Base-by-base conservation (phyloP, 2,113 vertebrate genomes). In the Lepus europaeus region DNA sequence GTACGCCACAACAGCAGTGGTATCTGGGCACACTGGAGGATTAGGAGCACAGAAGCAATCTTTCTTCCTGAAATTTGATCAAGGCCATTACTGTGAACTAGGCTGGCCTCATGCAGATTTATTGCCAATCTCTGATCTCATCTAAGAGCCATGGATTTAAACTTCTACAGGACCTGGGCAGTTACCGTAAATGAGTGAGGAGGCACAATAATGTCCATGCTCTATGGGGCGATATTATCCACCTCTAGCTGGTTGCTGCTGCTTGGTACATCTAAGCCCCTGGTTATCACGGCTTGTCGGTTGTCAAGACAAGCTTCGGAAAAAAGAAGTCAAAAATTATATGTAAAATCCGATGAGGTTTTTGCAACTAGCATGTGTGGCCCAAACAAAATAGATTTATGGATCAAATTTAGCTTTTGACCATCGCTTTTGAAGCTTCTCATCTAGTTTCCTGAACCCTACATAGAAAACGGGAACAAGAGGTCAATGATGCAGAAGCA, bases 41-140 rank as follows among this genome's bases (percentile, higher is more conserved):
- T 79, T 19, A n/a, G 19, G 14, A n/a, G 20, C 25, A 66, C 3
- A 70, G 45, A 95, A 90, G 39, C 19, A 51, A 29, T 31, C 16
- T 85, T 72, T 73, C 27, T 79, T 95, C 25, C 53, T 59, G 33
- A 82, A 81, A 87, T 79, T 45, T 56, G n/a, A 77, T 78, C 1
- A 70, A 86, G 27, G 9, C 3, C 45, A 19, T 64, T 64, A 45
- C 51, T 53, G 22, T 29, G 45, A 79, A 31, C 1, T 3, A 59
- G 23, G 29, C 69, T 27, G 11, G 12, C 0, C 16, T 61, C 16
- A 39, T 5, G 4, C 22, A 45, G 27, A 49, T 61, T 66, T 29
- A 39, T 3, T 39, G 33, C 2, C 31, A 53, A 17, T 70, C 56
- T 22, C 16, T 76, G 33, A 10, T 74, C 20, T 33, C 72, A 68